Conservation (phyloP, 2,888 invertebrate species). For the Odontothrips loti region DNA sequence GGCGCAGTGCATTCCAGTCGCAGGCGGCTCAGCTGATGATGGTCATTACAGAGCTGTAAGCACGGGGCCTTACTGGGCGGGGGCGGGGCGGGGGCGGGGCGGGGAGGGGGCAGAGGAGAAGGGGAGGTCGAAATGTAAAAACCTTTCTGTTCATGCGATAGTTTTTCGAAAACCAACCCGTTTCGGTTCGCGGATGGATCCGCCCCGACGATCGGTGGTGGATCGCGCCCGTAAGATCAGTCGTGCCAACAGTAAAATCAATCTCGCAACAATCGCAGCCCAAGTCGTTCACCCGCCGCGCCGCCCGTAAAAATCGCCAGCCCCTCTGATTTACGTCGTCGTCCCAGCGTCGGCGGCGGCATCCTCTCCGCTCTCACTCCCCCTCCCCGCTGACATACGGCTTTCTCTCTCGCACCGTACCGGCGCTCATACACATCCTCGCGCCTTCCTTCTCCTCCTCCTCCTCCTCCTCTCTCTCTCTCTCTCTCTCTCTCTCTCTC, state of each 20-base stretch:
- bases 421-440: background rate
- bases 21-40: slow-evolving; percentile 2
- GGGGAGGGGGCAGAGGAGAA: too few species aligned
- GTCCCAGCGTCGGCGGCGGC: background rate
- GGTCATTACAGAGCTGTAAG: slow-evolving; percentile 19
- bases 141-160: too few species aligned
- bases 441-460: background rate
- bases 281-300: background rate
- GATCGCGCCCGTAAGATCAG: background rate
- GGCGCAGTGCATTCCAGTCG: too few species aligned
- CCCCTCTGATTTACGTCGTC: slow-evolving; percentile 4
- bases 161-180: too few species aligned
- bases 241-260: slow-evolving; percentile 15
- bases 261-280: background rate
- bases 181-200: too few species aligned
- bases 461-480: background rate
- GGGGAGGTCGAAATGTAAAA: too few species aligned
- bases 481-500: background rate
- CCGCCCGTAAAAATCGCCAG: slow-evolving; percentile 1
- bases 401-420: too few species aligned
- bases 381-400: background rate
- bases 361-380: background rate
- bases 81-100: background rate
- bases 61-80: background rate
- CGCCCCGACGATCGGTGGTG: too few species aligned